Base-by-base conservation (phyloP, 2,797 vertebrate genomes). In the Zalophus californianus region DNA sequence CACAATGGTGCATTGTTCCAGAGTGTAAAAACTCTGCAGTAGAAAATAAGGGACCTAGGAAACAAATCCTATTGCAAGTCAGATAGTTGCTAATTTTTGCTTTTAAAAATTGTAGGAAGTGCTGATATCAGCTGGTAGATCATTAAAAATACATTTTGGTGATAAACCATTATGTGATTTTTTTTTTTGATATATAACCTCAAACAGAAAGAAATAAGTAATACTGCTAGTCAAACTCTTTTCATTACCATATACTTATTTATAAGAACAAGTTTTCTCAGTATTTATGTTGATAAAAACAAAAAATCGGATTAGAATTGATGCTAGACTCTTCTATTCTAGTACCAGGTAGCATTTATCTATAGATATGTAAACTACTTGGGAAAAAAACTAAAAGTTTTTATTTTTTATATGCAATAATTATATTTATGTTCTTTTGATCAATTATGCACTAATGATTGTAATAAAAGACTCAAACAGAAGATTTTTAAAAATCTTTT, bases 111-210 rank as follows among this genome's bases (percentile, higher is more conserved):
- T 92, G 62, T 89, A 88, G 41, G 4, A 83, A 88, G 56, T 83
- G 75, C 35, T 85, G 20, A 48, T 75, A 13, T 94, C 62, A 94
- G 78, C 50, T 82, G 29, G 50, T 52, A 87, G 38, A 48, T 32
- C 7, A 41, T 62, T 66, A 96, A 90, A 96, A 89, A 83, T n/a
- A 41, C 23, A 50, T 78, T 92, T 85, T 95, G 54, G 83, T 86
- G 80, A 94, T 6, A 29, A 58, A 86, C 7, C 23, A 68, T 78
- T 80, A 62, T 11, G 23, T 64, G 38, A 64, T 73, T 85, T 79
- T 75, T 77, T 77, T n/a, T 78, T 14, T n/a, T 21, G 3, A 35
- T 56, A 21, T 73, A 15, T 48, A 85, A 87, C 7, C 90, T 64
- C 60, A 25, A 85, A 78, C 35, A 52, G 38, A 94, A 90, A 94